Conservation (phyloP, 2,113 vertebrate genomes). For the Malurus cyaneus region DNA sequence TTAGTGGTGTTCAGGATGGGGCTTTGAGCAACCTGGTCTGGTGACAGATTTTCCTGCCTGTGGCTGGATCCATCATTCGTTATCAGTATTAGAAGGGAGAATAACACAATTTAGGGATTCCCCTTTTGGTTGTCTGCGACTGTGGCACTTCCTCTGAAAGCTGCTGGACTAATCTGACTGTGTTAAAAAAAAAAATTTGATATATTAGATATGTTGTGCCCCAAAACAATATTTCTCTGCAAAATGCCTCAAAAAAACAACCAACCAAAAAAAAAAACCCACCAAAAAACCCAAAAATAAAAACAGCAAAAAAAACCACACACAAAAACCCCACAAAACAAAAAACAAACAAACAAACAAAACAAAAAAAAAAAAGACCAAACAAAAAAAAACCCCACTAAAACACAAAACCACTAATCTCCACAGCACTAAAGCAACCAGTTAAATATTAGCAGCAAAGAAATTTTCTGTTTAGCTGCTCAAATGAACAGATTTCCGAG, state of each 20-base stretch:
- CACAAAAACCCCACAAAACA: no score
- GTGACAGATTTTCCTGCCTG: no score
- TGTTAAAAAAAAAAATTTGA: neutral
- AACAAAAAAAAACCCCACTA: no score
- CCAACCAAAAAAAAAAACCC: no score
- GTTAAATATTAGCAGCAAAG: neutral
- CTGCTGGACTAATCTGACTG: neutral
- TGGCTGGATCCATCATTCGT: neutral
- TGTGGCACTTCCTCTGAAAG: neutral
- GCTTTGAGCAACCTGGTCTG: neutral
- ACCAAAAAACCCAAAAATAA: no score
- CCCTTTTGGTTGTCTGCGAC: neutral
- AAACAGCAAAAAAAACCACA: no score
- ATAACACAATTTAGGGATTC: neutral
- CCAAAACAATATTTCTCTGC: neutral
- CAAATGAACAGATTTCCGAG: neutral
- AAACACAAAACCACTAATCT: neutral
- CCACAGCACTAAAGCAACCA: neutral
- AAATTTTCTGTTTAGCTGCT: neutral
- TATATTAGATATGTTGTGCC: neutral
- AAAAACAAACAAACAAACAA: no score
- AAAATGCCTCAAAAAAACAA: neutral
- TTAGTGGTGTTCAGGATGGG: neutral
- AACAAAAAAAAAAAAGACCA: no score
- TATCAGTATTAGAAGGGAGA: neutral